Conservation (phyloP, 2,797 vertebrate species). For the Chiroxiphia lanceolata region DNA sequence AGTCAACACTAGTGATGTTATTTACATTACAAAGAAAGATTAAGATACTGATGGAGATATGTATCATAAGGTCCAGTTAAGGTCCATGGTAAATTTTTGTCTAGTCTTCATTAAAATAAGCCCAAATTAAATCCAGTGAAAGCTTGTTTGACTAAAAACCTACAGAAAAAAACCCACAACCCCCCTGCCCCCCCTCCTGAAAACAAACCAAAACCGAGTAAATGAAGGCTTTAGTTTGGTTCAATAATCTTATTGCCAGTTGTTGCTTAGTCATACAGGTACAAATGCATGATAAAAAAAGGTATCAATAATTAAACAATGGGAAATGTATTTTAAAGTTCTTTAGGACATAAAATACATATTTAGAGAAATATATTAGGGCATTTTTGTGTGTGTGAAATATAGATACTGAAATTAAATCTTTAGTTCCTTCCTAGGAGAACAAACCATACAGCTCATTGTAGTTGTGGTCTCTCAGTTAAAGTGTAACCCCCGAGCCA, state of each 20-base stretch:
- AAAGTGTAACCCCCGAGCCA: background rate
- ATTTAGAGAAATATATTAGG: background rate
- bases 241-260: background rate
- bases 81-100: background rate
- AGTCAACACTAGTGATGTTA: background rate
- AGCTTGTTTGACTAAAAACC: background rate
- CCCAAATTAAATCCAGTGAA: background rate
- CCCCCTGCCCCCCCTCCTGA: no score
- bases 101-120: background rate
- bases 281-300: background rate
- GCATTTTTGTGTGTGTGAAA: background rate
- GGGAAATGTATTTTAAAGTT: background rate
- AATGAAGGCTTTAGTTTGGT: background rate
- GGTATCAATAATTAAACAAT: background rate
- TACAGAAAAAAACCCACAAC: background rate
- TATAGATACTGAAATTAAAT: background rate
- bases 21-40: background rate
- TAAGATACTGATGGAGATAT: background rate
- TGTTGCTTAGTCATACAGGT: background rate
- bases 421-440: background rate
- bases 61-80: background rate
- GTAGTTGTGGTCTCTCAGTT: background rate
- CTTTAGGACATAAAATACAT: background rate
- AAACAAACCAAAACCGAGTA: background rate
- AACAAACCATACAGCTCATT: background rate